Conservation (phyloP, 2,888 invertebrate species). For the Drosophila acutilabella region DNA sequence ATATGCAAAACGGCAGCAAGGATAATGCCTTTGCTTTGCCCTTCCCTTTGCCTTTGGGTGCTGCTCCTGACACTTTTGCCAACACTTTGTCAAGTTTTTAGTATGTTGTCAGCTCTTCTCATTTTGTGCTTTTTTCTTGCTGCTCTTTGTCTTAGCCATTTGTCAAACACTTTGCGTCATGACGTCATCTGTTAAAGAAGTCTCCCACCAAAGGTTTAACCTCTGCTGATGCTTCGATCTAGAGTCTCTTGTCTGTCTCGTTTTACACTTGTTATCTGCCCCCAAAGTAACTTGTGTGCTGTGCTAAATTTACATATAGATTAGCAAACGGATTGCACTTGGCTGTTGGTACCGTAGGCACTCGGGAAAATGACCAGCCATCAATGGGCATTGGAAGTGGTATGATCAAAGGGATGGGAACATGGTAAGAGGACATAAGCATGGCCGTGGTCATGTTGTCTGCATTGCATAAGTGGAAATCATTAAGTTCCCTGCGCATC, state of each 20-base stretch:
- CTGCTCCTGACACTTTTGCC: conserved; percentile 70
- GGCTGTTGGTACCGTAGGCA: conserved; percentile 54
- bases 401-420: background rate
- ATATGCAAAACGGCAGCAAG: conserved; percentile 68
- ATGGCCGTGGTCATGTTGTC: conserved; percentile 54
- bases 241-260: conserved; percentile 10
- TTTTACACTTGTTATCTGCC: conserved; percentile 53
- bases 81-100: conserved; percentile 81
- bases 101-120: conserved; percentile 69
- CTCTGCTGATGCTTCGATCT: conserved; percentile 22
- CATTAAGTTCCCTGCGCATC: conserved; percentile 74
- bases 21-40: conserved; percentile 28
- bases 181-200: conserved; percentile 67
- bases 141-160: conserved; percentile 65
- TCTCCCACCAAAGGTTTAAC: conserved; percentile 13
- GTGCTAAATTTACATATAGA: conserved; percentile 75
- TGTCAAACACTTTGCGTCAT: conserved; percentile 69
- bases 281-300: conserved; percentile 41
- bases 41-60: conserved; percentile 15
- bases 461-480: conserved; percentile 77
- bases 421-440: background rate
- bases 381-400: conserved; percentile 21
- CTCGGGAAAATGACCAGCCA: conserved; percentile 54
- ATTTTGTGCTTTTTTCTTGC: conserved; percentile 48
- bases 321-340: conserved; percentile 70